Base-by-base conservation (phyloP, 1,140 invertebrate genomes). In the Lethocerus indicus region DNA sequence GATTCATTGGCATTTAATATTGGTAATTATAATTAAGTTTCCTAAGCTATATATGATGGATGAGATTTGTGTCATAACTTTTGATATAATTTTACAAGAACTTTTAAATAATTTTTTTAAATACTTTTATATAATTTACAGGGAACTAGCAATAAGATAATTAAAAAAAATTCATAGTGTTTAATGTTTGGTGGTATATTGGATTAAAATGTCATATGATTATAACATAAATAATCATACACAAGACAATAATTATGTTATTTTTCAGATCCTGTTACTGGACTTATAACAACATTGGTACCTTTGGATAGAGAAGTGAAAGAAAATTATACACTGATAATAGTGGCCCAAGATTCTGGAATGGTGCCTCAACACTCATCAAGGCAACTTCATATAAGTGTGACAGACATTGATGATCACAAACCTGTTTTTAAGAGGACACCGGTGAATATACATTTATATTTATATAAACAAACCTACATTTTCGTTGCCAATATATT, bases 331-430 rank as follows among this genome's bases (percentile, higher is more conserved):
- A 82, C 79, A 3, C 61, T 89, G 29, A 75, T 87, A 12, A 58
- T 87, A 1, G 73, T 82, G 2, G 82, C 81, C 1, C 73, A 76
- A 46, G 84, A 88, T 62, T 67, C 76, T 18, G 85, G 84, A 0
- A 68, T 72, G 37, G 81, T 83, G 1, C 78, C 81, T 9, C 83
- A 87, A 57, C 78, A 81, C 50, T 72, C 76, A 0, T 79, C 80
- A 0, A 65, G 79, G 42, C 71, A 85, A 1, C 66, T 85, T 0
- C 72, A 74, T 45, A 50, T 60, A 0, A 69, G 70, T 14, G 71
- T 88, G 1, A 69, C 74, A 2, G 84, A 88, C 56, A 73, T 85
- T 12, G 83, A 89, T 55, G 84, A 89, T 59, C 81, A 87, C 56
- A 74, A 78, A 45, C 84, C 85, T 0, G 68, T 74, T 42, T 87